phyloP scores from a whole-genome alignment of 2,888 invertebrate species.

The Oscheius myriophilus region DNA sequence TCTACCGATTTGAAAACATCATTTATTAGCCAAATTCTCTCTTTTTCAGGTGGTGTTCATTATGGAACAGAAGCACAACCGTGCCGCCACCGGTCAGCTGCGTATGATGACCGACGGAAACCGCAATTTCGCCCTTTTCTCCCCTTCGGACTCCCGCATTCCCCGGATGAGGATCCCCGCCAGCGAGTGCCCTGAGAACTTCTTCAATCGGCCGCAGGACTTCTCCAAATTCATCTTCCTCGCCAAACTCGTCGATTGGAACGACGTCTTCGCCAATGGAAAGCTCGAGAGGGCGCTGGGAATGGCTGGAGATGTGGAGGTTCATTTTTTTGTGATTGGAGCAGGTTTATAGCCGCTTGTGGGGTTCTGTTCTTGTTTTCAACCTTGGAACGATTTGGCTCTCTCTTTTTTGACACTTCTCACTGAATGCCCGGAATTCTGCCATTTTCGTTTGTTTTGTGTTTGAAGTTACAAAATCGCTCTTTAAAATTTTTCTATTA shows the following conservation, averaged over 20 bases:
- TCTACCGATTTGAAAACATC: no score
- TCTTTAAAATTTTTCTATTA: not conserved
- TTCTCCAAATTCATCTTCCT: conserved; percentile 78
- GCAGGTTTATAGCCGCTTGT: no score
- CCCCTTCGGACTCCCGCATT: conserved; percentile 80
- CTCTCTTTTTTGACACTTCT: no score
- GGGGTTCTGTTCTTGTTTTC: no score
- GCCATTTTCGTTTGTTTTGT: no score
- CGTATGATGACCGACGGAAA: conserved; percentile 76
- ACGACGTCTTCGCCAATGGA: conserved; percentile 76
- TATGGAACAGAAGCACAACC: conserved; percentile 80
- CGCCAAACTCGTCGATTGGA: conserved; percentile 77
- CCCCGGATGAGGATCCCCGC: conserved; percentile 82
- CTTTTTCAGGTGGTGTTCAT: conserved; percentile 82
- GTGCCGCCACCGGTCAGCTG: conserved; percentile 81
- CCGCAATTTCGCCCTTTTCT: conserved; percentile 78
- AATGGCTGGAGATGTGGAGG: conserved; percentile 80
- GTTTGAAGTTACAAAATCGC: no score
- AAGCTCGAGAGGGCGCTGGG: conserved; percentile 81
- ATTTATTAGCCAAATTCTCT: no score
- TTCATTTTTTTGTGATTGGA: not conserved
- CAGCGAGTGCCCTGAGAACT: conserved; percentile 74
- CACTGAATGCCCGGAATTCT: no score
- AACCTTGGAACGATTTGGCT: no score
- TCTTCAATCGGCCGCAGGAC: conserved; percentile 73